Evolutionary conservation across 2,797 vertebrate species (phyloP), one percentile per base, ranked within the genome.

Genomic region (Petrocephalus schoutedeni): DNA sequence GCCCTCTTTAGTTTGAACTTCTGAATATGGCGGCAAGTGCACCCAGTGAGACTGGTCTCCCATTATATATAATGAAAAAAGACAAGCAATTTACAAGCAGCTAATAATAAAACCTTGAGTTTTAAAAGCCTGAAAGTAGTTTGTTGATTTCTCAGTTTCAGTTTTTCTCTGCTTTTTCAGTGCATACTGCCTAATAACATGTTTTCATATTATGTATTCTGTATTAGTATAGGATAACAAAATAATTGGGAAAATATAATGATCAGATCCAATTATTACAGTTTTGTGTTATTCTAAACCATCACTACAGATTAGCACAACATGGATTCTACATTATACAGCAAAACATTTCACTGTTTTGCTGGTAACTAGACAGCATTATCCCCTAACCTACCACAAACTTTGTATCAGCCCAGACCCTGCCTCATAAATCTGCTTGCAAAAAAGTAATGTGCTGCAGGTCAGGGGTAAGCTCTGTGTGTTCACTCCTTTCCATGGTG

Each of bases 1-100:
- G 51, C 80, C 80, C 80, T 51, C 80, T 54, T 83, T 51, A 83
- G 9, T 83, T 83, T 83, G 80, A 23, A 53, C 45, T 51, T 83
- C 80, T 54, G 49, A 83, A 23, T 54, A 83, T 83, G 80, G 80
- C 80, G 45, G 10, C 21, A 14, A 3, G 36, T 83, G 49, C 80
- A 83, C 80, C 80, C 80, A 83, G 9, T 21, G 54, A 54, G 49
- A 21, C 80, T 83, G n/a, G 80, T 54, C 53, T 83, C n/a, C 10
- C 45, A 23, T 19, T n/a, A 36, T 45, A 19, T 77, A 16, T 77
- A 41, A 77, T 77, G 71, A 36, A 77, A 41, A 41, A 36, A 9
- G 32, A 77, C 14, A n/a, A 45, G 71, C 7, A n/a, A 0, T 49
- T 45, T n/a, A 77, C 41, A 71, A 71, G 32, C 64, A 12, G 28